Conservation (phyloP, 2,113 vertebrate species). For the Maccullochella peelii region DNA sequence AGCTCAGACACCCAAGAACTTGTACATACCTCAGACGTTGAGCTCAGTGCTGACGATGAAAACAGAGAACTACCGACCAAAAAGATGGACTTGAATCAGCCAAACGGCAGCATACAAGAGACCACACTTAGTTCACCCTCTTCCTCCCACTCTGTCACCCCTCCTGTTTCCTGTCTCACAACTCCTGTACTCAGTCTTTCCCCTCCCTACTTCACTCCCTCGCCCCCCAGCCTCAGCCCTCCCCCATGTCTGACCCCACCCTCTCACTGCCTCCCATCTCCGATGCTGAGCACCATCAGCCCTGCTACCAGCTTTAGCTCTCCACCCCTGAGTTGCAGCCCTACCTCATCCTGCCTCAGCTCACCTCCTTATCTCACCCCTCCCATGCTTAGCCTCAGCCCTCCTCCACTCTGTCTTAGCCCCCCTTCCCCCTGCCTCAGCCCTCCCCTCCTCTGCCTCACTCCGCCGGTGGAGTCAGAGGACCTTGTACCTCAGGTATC, state of each 20-base stretch:
- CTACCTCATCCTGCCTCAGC: conserved; percentile 78
- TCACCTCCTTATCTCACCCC: conserved; percentile 80
- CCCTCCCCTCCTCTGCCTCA: conserved; percentile 79
- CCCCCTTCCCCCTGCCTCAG: conserved; percentile 73
- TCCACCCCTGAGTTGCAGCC: conserved; percentile 73
- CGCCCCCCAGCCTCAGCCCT: conserved; percentile 68
- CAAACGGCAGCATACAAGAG: conserved; percentile 26
- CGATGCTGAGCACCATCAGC: conserved; percentile 46
- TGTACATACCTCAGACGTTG: conserved; percentile 48
- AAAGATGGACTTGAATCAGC: conserved; percentile 28
- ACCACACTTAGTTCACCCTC: conserved; percentile 32
- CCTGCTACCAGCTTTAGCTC: conserved; percentile 67
- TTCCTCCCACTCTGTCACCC: conserved; percentile 38
- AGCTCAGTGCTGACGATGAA: conserved; percentile 53
- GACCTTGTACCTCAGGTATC: conserved; percentile 72
- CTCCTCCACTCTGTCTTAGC: conserved; percentile 71
- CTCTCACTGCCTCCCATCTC: conserved; percentile 61
- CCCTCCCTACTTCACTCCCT: conserved; percentile 65
- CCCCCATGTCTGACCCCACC: conserved; percentile 73
- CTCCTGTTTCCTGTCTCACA: conserved; percentile 53
- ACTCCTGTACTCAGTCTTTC: conserved; percentile 72
- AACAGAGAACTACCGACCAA: conserved; percentile 26
- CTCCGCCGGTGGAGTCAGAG: conserved; percentile 66
- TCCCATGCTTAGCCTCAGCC: conserved; percentile 77
- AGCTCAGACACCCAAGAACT: conserved; percentile 31